Evolutionary conservation across 2,888 invertebrate species (phyloP).

Genomic region (Laspeyria flexula): DNA sequence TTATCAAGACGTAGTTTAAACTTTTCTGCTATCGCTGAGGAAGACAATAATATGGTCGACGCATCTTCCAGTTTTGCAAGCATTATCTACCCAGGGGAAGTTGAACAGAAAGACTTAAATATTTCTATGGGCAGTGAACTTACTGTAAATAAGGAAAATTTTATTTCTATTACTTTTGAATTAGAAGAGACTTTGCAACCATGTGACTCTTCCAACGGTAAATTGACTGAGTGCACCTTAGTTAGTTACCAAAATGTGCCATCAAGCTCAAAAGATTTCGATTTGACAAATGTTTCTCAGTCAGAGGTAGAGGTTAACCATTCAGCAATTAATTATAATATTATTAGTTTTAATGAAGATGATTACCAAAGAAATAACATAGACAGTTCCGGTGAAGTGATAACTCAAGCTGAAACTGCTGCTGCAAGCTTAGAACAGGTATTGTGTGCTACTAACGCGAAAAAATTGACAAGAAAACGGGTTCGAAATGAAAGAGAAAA

Average conservation of each 20-base stretch:
- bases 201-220: neutral
- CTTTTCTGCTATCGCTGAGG: conserved; percentile 3
- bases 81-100: neutral
- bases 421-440: neutral
- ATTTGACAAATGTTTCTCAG: neutral
- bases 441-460: neutral
- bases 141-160: neutral
- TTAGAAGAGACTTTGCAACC: neutral
- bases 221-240: neutral
- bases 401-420: neutral
- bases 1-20: conserved; percentile 3
- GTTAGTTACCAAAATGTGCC: neutral
- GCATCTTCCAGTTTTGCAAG: neutral
- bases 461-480: neutral
- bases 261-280: neutral
- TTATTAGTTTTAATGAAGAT: neutral
- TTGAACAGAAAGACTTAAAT: neutral
- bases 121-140: neutral
- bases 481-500: neutral
- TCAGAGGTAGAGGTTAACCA: neutral
- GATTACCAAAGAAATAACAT: neutral
- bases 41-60: conserved; percentile 2
- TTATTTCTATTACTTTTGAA: neutral
- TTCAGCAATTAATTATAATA: neutral
- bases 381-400: neutral